phyloP scores from a whole-genome alignment of 2,113 vertebrate species.

The Alaudala cheleensis region DNA sequence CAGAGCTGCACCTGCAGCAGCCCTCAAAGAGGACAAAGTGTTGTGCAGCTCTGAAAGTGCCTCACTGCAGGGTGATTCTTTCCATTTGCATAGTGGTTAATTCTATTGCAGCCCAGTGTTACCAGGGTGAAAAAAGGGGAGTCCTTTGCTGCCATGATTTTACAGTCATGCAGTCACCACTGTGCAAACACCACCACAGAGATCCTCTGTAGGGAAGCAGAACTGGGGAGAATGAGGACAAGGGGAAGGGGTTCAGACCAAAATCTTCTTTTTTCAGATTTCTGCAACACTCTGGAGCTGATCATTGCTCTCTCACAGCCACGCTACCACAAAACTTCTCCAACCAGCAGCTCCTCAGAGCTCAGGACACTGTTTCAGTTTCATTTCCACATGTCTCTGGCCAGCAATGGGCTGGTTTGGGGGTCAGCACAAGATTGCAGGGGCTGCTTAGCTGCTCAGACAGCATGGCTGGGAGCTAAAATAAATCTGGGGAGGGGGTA shows the following conservation, averaged over 20 bases:
- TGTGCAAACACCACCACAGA: background rate
- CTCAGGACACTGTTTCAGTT: background rate
- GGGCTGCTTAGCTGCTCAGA: background rate
- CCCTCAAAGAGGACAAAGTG: background rate
- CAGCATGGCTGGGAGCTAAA: background rate
- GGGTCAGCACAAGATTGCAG: fast-evolving
- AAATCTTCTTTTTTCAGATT: background rate
- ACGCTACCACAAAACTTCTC: fast-evolving
- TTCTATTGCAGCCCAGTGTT: background rate
- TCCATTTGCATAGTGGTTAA: background rate
- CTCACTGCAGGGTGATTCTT: background rate
- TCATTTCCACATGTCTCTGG: fast-evolving
- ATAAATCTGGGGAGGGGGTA: background rate
- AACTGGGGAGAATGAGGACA: background rate
- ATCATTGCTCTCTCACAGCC: background rate
- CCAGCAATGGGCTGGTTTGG: background rate
- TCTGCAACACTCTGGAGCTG: background rate
- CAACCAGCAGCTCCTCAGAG: background rate
- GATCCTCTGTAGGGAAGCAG: background rate
- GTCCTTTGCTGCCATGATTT: background rate
- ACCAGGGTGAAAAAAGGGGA: background rate
- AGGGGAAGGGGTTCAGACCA: background rate
- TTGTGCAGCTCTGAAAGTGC: background rate
- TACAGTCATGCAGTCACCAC: background rate
- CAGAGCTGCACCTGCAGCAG: background rate